Percentiles rank a stretch among this genome's conserved stretches.
Evolutionary conservation across 2,797 vertebrate genomes (phyloP).

Genomic region (Clamator glandarius): DNA sequence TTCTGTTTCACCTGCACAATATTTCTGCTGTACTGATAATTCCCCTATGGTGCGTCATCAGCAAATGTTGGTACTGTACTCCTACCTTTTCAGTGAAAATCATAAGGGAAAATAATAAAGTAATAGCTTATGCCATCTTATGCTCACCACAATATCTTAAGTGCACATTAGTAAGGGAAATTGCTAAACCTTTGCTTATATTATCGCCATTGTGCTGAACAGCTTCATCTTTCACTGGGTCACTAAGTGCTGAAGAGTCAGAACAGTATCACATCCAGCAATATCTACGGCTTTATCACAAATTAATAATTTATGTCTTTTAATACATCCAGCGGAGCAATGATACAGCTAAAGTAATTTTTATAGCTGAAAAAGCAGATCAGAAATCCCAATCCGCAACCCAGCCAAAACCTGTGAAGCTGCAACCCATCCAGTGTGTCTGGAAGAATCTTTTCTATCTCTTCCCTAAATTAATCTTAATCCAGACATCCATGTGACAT

Average conservation of each 20-base stretch:
- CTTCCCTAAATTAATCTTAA: not conserved
- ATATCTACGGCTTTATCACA: not conserved
- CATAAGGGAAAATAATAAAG: not conserved
- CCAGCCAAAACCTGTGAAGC: not conserved
- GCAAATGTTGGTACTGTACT: not conserved
- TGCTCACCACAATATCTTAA: not conserved
- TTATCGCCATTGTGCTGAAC: not conserved
- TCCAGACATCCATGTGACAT: not conserved
- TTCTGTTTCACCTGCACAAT: not conserved
- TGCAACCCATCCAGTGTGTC: not conserved
- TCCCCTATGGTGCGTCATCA: not conserved
- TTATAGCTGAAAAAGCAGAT: not conserved
- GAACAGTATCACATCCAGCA: not conserved
- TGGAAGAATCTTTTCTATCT: not conserved
- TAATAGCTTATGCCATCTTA: not conserved
- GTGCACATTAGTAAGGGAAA: not conserved
- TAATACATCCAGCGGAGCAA: not conserved
- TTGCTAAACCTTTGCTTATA: not conserved
- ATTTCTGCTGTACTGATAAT: not conserved
- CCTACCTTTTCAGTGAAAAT: not conserved
- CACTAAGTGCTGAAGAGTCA: not conserved
- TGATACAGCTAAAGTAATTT: not conserved
- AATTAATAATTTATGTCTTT: not conserved
- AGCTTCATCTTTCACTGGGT: not conserved
- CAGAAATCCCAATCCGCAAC: not conserved